These are phyloP conservation scores for Cinclus mexicanus DNA, from an alignment of 2,113 vertebrate species.

Conservation along the genomic window DNA sequence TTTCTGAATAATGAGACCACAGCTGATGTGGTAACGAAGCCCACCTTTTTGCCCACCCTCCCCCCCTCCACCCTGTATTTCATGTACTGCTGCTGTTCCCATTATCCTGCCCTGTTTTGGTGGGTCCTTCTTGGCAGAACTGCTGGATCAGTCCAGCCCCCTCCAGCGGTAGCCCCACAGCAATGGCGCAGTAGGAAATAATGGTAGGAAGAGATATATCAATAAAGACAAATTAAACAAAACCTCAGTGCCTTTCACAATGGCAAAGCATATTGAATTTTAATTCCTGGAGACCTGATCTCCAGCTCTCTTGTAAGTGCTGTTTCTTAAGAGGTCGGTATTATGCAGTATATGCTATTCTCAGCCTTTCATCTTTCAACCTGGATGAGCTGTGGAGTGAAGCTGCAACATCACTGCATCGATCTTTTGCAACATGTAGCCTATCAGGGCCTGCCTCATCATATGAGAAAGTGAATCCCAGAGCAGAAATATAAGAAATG, in stretches of 20 bases:
- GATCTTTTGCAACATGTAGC: not conserved
- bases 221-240: not conserved
- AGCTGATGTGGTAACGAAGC: not conserved
- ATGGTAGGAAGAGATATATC: not conserved
- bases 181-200: not conserved
- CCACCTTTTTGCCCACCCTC: not conserved
- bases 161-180: not conserved
- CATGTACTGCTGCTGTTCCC: accelerated
- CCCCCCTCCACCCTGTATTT: not conserved
- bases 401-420: not conserved
- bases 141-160: not conserved
- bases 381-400: not conserved
- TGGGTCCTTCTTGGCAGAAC: not conserved
- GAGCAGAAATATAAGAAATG: not conserved
- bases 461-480: not conserved
- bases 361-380: not conserved
- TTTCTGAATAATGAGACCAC: not conserved
- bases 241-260: not conserved
- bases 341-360: not conserved
- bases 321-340: not conserved
- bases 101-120: not conserved
- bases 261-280: not conserved
- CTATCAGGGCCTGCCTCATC: not conserved
- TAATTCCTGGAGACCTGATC: not conserved
- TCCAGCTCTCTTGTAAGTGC: not conserved